These are phyloP conservation scores for Drosophila tani DNA, from an alignment of 1,140 invertebrate species.

Conservation along the genomic window DNA sequence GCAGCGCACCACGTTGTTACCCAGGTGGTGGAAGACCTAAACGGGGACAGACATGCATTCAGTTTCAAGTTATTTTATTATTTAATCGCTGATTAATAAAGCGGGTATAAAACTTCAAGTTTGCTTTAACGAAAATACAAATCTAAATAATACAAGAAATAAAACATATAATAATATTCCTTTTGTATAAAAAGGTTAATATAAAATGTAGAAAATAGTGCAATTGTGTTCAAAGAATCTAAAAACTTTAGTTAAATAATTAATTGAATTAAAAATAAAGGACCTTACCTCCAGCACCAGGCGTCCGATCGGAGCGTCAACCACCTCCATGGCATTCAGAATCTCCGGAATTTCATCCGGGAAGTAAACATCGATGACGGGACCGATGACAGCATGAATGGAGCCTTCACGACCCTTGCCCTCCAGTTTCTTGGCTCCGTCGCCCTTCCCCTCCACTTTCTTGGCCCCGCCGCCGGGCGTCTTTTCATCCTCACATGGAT, in stretches of 20 bases:
- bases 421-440: conserved; percentile 1
- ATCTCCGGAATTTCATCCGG: conserved; percentile 92
- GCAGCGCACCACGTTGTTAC: conserved; percentile 92
- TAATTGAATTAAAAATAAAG: neutral
- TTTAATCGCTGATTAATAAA: too few species aligned
- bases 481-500: neutral
- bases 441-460: too few species aligned
- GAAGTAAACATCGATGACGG: conserved; percentile 95
- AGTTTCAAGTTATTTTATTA: too few species aligned
- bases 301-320: conserved; percentile 87
- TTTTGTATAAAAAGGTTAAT: too few species aligned
- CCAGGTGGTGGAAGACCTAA: conserved; percentile 93
- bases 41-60: neutral
- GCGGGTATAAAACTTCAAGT: too few species aligned
- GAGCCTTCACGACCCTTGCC: conserved; percentile 47
- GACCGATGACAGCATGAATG: conserved; percentile 90
- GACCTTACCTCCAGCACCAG: conserved; percentile 89
- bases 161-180: too few species aligned
- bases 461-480: neutral
- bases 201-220: too few species aligned
- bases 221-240: conserved; percentile 8
- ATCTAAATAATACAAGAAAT: too few species aligned
- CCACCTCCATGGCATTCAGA: conserved; percentile 93
- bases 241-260: too few species aligned
- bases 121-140: too few species aligned